Conservation (phyloP, 2,888 invertebrate species). For the Lypha dubia region DNA sequence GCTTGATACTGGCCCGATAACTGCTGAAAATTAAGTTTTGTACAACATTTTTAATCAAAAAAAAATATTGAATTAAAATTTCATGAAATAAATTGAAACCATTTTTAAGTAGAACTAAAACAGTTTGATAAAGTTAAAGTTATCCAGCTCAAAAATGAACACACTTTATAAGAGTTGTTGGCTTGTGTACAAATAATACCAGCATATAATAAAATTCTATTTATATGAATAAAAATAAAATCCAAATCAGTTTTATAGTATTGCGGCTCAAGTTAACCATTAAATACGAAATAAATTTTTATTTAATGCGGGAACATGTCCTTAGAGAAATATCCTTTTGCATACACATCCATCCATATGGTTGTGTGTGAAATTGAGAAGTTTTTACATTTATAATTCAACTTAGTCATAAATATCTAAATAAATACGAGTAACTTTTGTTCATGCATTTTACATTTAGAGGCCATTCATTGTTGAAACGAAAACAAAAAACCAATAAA, state of each 20-base stretch:
- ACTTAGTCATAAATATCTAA: constrained; percentile 36
- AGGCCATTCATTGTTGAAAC: neutral
- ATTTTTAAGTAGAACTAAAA: no score
- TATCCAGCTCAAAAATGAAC: neutral
- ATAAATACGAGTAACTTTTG: constrained; percentile 30
- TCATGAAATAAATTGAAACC: no score
- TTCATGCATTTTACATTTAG: neutral
- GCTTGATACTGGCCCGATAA: no score
- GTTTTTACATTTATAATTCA: constrained; percentile 22
- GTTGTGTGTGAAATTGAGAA: constrained; percentile 8
- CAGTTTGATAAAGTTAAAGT: neutral
- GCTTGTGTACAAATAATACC: neutral
- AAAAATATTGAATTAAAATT: no score
- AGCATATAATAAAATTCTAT: constrained; percentile 60
- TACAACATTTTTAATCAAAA: no score
- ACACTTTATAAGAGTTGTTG: neutral
- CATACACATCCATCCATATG: neutral
- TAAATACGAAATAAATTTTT: constrained; percentile 66
- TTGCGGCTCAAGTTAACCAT: constrained; percentile 60
- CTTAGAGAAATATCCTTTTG: constrained; percentile 46
- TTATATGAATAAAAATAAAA: constrained; percentile 47
- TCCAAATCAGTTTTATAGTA: constrained; percentile 66
- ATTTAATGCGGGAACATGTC: constrained; percentile 67
- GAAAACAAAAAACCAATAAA: constrained; percentile 6
- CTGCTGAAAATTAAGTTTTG: no score